Evolutionary conservation across 2,797 vertebrate species (phyloP), one percentile per base, ranked within the genome.

Genomic region (Phoxinus dragarum): DNA sequence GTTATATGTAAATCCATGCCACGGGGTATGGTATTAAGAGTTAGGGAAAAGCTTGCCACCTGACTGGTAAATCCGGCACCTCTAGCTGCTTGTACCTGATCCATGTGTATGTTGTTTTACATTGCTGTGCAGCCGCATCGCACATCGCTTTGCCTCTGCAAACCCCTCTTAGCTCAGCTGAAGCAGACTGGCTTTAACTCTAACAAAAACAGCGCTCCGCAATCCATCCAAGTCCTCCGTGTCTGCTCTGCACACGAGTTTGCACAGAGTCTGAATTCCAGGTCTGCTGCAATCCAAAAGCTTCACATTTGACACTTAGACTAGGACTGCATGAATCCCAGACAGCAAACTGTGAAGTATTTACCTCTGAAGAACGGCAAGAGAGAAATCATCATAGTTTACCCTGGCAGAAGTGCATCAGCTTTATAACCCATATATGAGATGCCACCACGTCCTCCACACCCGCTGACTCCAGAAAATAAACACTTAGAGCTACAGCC

Each of bases 331-430:
- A 85, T 87, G 88, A 90, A 90, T 86, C 76, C 87, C 90, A 90
- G 89, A 89, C 86, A 89, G 87, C 84, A 90, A 89, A 88, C 87
- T 89, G 88, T 87, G 84, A 91, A 90, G 73, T 91, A 77, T 92
- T 91, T 89, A 88, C 88, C 89, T 85, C 44, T 87, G 73, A 61
- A 47, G 83, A 73, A 81, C 68, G 72, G 80, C 86, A 77, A 89
- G 88, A 87, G 81, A 88, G 87, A 90, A 89, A 90, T 89, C 89
- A 86, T 73, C 69, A 23, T 77, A 75, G 79, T 89, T 90, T 91
- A 89, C 81, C 68, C 91, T 90, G 89, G 88, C 87, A 86, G 82
- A 54, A 87, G 82, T 52, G 82, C n/a, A 9, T 17, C 72, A 86
- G 85, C 73, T 86, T 89, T 88, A 85, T 80, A 88, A 81, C 84